These are phyloP conservation scores for Diacarnus erythraeanus DNA, from an alignment of 37 sponge, comb jelly and placozoan species.

Conservation along the genomic window DNA sequence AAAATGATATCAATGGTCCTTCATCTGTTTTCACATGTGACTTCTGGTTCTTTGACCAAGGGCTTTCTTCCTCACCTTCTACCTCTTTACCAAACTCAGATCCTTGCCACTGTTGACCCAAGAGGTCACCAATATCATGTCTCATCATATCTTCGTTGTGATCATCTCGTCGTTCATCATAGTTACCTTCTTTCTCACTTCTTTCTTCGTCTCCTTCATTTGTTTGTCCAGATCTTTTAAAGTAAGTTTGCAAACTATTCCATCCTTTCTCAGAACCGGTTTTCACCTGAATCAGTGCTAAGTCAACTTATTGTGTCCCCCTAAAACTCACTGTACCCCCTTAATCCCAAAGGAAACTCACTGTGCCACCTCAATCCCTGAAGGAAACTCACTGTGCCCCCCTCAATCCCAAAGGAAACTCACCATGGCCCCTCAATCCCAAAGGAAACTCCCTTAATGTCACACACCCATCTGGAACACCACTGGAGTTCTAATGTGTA, in stretches of 20 bases:
- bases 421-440: too few species aligned
- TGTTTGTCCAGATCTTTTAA: not conserved
- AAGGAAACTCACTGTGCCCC: too few species aligned
- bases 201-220: not conserved
- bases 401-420: too few species aligned
- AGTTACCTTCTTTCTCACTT: not conserved
- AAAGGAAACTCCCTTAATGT: too few species aligned
- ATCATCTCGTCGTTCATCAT: not conserved
- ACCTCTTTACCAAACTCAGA: not conserved
- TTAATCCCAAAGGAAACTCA: too few species aligned
- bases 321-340: too few species aligned
- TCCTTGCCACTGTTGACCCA: not conserved
- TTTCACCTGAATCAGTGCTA: conserved; percentile 35
- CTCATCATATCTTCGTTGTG: not conserved
- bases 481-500: too few species aligned
- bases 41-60: too few species aligned
- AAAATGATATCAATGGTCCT: conserved; percentile 10
- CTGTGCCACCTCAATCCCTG: too few species aligned
- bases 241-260: conserved; percentile 22
- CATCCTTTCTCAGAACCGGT: conserved; percentile 30
- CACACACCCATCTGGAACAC: too few species aligned
- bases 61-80: not conserved
- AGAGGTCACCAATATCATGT: not conserved
- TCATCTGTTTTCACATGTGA: not conserved
- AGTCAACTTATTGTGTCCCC: too few species aligned